A percentile compares a stretch with the other conserved stretches of the same genome.
Evolutionary conservation across 2,888 invertebrate genomes (phyloP).

Genomic region (Lasioglossum figueresi): DNA sequence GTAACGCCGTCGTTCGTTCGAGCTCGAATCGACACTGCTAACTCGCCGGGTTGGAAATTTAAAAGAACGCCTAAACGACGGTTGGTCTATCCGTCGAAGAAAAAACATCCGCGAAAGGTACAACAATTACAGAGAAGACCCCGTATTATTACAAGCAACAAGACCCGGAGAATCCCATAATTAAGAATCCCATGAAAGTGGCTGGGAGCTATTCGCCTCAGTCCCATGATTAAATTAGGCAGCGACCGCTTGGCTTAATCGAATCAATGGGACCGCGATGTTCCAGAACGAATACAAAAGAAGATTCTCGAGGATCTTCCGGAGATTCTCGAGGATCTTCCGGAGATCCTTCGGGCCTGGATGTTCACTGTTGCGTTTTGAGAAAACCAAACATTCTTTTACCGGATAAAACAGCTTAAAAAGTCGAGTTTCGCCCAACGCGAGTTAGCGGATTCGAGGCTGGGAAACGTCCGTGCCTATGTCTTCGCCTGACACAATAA

Average conservation of each 20-base stretch:
- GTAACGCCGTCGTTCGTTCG: slow-evolving; percentile 44
- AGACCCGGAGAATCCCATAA: neutral
- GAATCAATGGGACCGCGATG: slow-evolving; percentile 74
- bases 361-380: too few species aligned
- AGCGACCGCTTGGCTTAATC: slow-evolving; percentile 81
- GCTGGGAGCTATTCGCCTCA: slow-evolving; percentile 30
- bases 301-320: slow-evolving; percentile 16
- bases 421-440: too few species aligned
- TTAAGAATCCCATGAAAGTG: neutral
- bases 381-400: neutral
- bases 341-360: neutral
- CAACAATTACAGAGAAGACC: neutral
- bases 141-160: neutral
- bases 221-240: slow-evolving; percentile 79
- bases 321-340: too few species aligned
- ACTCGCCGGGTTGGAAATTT: neutral
- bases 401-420: neutral
- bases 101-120: neutral
- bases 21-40: slow-evolving; percentile 48
- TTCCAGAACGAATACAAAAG: slow-evolving; percentile 28
- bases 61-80: neutral
- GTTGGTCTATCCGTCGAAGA: neutral
- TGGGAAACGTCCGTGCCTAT: slow-evolving; percentile 28
- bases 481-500: slow-evolving; percentile 47
- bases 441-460: slow-evolving; percentile 47